Evolutionary conservation across 1,140 invertebrate genomes (phyloP).

Genomic region (Rhopalosiphum maidis): DNA sequence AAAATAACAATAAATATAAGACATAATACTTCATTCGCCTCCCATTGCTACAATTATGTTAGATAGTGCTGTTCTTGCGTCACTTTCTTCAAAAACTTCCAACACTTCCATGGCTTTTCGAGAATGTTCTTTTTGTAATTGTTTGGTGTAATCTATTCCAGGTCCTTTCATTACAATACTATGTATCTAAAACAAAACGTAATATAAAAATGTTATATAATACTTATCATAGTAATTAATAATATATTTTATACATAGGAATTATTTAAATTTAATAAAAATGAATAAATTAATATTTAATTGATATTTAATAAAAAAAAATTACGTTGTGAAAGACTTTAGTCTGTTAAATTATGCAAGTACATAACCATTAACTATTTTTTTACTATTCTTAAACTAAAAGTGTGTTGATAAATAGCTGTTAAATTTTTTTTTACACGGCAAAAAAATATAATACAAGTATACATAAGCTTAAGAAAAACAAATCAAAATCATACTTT

Average conservation of each 20-base stretch:
- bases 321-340: neutral
- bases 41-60: slow-evolving; percentile 84
- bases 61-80: slow-evolving; percentile 76
- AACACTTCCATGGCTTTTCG: slow-evolving; percentile 76
- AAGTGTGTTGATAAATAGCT: neutral
- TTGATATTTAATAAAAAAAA: neutral
- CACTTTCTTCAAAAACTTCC: slow-evolving; percentile 74
- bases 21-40: slow-evolving; percentile 31
- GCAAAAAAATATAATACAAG: neutral
- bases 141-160: slow-evolving; percentile 76
- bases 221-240: neutral
- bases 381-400: neutral
- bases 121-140: slow-evolving; percentile 79
- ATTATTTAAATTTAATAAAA: neutral
- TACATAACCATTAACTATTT: neutral
- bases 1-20: slow-evolving; percentile 25
- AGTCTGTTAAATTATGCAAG: neutral
- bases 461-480: neutral
- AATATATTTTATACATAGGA: neutral
- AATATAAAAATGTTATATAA: slow-evolving; percentile 21
- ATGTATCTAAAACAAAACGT: slow-evolving; percentile 67
- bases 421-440: neutral
- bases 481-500: slow-evolving; percentile 63
- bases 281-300: neutral
- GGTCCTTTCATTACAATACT: slow-evolving; percentile 71